These are phyloP conservation scores for Heliconius aoede DNA, from an alignment of 2,888 invertebrate genomes.

Conservation along the genomic window DNA sequence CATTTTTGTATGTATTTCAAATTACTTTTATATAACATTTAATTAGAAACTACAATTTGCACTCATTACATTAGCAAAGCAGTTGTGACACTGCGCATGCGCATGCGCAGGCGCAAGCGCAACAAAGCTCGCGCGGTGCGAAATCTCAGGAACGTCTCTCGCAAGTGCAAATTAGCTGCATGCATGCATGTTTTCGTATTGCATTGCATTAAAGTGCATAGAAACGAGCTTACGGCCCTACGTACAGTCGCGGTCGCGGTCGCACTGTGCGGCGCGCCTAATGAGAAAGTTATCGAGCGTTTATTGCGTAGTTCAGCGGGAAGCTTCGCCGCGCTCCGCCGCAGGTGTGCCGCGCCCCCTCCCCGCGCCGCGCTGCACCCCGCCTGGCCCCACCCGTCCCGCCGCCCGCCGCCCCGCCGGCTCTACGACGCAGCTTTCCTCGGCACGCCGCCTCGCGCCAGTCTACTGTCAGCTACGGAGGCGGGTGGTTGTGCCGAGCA, in stretches of 20 bases:
- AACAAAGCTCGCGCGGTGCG: slow-evolving; percentile 54
- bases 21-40: not conserved
- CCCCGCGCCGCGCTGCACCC: slow-evolving; percentile 50
- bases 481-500: slow-evolving; percentile 59
- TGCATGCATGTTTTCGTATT: slow-evolving; percentile 70
- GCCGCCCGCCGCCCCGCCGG: slow-evolving; percentile 58
- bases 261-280: slow-evolving; percentile 82
- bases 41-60: not conserved
- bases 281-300: slow-evolving; percentile 84
- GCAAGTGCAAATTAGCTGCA: slow-evolving; percentile 66
- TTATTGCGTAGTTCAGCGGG: slow-evolving; percentile 82
- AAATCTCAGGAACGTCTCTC: slow-evolving; percentile 57
- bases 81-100: slow-evolving; percentile 49
- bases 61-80: slow-evolving; percentile 43
- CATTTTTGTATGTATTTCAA: not conserved
- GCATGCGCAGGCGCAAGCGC: slow-evolving; percentile 49
- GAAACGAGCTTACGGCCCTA: slow-evolving; percentile 74
- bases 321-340: slow-evolving; percentile 75
- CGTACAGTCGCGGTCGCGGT: slow-evolving; percentile 48
- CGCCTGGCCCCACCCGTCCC: slow-evolving; percentile 52
- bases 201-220: slow-evolving; percentile 73
- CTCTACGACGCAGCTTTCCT: slow-evolving; percentile 63
- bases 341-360: slow-evolving; percentile 74
- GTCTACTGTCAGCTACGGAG: slow-evolving; percentile 77
- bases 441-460: slow-evolving; percentile 66